Base-by-base conservation (phyloP, 2,888 invertebrate species). In the Cetonia aurata region DNA sequence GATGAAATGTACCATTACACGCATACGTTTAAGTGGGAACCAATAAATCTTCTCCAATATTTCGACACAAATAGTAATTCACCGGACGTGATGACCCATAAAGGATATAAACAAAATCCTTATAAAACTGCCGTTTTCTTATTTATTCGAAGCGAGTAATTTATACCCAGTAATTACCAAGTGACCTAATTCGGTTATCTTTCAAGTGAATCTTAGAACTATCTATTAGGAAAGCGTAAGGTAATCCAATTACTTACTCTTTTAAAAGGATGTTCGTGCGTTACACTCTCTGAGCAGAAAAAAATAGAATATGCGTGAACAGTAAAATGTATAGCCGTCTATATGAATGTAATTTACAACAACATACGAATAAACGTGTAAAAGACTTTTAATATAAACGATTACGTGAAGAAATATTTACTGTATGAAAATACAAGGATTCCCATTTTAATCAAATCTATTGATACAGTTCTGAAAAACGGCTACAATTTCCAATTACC, bases 71-170 rank as follows among this genome's bases (percentile, higher is more conserved):
- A 25, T 19, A 52, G 12, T n/a, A 15, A 19, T 19, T 17, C 19
- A 50, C 17, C 13, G 10, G 33, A 37, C 50, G 17, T 37, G 10
- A 13, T 65, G 62, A 65, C 62, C 62, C 37, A 65, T 57, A 62
- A 62, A 62, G 33, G n/a, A 52, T 10, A 50, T 50, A 65, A 65
- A 65, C 62, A 65, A 50, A 50, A 37, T 65, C 50, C 41, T 50
- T 50, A 50, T 65, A 52, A 52, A 33, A 17, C 9, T 37, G 62
- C 33, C 50, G 17, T 33, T 41, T 50, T 65, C 15, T 41, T 48
- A 50, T 19, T 65, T 65, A 65, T 37, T 33, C 17, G 19, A 50
- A 50, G 50, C 37, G 17, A 50, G 37, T 62, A 62, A 48, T 62
- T 62, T 48, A 62, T 62, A 50, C 15, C 33, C 15, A 37, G 1